phyloP scores from a whole-genome alignment of 2,888 invertebrate species.

The Morpho achilles region DNA sequence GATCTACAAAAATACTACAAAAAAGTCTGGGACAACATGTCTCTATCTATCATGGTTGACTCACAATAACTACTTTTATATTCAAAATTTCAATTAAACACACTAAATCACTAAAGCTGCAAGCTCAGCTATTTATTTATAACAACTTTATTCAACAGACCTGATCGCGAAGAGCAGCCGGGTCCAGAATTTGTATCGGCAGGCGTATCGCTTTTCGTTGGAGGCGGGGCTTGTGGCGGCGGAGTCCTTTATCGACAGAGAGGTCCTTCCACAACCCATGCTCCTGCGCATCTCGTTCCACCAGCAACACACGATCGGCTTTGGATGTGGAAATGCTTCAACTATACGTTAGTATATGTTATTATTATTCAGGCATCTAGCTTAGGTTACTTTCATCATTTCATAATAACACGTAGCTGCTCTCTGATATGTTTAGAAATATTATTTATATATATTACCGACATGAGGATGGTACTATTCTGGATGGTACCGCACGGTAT shows the following conservation, averaged over 20 bases:
- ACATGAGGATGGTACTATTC: too few species aligned
- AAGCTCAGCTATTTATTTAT: not conserved
- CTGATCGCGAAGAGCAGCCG: slow-evolving; percentile 65
- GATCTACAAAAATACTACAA: too few species aligned
- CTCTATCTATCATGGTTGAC: too few species aligned
- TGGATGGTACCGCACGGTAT: too few species aligned
- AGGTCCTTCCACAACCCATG: slow-evolving; percentile 63
- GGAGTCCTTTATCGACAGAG: slow-evolving; percentile 78
- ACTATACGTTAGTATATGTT: slow-evolving; percentile 77
- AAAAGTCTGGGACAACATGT: too few species aligned
- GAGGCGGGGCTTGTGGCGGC: slow-evolving; percentile 74
- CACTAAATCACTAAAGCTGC: too few species aligned
- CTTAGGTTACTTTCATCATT: too few species aligned
- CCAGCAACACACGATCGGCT: slow-evolving; percentile 79
- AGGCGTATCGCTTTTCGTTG: slow-evolving; percentile 81
- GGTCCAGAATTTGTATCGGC: slow-evolving; percentile 81
- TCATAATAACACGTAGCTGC: not conserved
- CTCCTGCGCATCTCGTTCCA: slow-evolving; percentile 78
- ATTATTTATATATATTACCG: too few species aligned
- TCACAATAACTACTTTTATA: too few species aligned
- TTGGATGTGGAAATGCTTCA: slow-evolving; percentile 85
- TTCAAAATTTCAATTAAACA: too few species aligned
- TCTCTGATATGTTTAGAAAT: too few species aligned
- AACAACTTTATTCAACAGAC: slow-evolving; percentile 31
- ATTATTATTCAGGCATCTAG: too few species aligned